Conservation (phyloP, 2,888 invertebrate genomes). For the Andrena trimmerana region DNA sequence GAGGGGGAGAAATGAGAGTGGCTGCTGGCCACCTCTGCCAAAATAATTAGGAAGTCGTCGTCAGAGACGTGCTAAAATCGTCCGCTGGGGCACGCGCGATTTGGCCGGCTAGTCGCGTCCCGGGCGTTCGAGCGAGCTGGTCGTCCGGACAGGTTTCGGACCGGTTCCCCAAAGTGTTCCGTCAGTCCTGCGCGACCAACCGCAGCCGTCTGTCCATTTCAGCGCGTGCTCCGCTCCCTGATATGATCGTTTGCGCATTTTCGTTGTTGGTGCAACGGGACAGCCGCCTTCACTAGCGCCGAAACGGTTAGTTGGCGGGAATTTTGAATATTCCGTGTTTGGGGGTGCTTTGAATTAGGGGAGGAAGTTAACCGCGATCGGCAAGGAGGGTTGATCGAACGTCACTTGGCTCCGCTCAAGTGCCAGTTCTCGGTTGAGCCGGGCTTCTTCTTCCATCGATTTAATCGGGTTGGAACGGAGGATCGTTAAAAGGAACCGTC, state of each 20-base stretch:
- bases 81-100: conserved; percentile 87
- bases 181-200: conserved; percentile 66
- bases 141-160: conserved; percentile 68
- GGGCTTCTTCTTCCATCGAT: neutral
- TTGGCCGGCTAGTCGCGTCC: conserved; percentile 84
- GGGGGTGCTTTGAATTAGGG: neutral
- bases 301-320: conserved; percentile 57
- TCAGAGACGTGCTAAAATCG: conserved; percentile 88
- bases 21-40: conserved; percentile 87
- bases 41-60: conserved; percentile 92
- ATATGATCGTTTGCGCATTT: conserved; percentile 44
- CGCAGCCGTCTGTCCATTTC: conserved; percentile 46
- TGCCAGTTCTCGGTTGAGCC: neutral
- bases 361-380: no score
- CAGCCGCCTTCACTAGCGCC: conserved; percentile 27
- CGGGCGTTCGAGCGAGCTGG: conserved; percentile 86
- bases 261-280: conserved; percentile 13
- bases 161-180: conserved; percentile 59
- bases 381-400: neutral
- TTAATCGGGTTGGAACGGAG: neutral
- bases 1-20: conserved; percentile 58
- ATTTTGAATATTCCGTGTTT: conserved; percentile 9
- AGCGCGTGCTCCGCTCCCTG: conserved; percentile 32
- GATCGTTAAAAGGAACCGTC: neutral
- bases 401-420: neutral